phyloP scores from a whole-genome alignment of 1,140 invertebrate species.

The Oncopodura yosiiana region DNA sequence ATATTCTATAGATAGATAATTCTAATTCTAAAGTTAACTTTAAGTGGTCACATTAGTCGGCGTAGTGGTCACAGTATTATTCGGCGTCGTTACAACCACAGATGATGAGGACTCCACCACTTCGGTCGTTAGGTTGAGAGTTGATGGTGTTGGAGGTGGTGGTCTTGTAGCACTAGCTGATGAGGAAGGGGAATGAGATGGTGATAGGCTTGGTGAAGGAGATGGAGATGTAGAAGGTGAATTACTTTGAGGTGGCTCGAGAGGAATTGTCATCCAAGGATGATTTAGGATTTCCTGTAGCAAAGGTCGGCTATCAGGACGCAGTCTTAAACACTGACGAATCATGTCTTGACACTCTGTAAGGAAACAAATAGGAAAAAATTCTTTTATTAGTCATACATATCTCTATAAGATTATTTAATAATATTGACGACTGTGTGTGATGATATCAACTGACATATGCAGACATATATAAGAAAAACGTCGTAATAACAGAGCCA shows the following conservation, averaged over 20 bases:
- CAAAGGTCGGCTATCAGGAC: slow-evolving; percentile 46
- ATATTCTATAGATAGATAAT: too few relatives aligned
- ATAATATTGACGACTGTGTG: neutral
- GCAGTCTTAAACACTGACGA: slow-evolving; percentile 46
- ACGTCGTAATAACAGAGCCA: too few relatives aligned
- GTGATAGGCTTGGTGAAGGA: slow-evolving; percentile 13
- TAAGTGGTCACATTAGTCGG: too few relatives aligned
- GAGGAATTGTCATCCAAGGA: slow-evolving; percentile 45
- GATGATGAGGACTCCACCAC: neutral
- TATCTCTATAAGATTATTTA: neutral
- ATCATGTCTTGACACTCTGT: slow-evolving; percentile 53
- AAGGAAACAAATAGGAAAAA: slow-evolving; percentile 34
- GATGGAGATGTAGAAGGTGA: slow-evolving; percentile 21
- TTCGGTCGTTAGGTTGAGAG: neutral
- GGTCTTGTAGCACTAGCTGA: slow-evolving; percentile 22
- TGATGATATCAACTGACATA: too few relatives aligned
- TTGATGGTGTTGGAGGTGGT: slow-evolving; percentile 1
- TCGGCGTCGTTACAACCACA: neutral
- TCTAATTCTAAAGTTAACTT: too few relatives aligned
- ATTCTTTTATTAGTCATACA: neutral
- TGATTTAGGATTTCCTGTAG: slow-evolving; percentile 51
- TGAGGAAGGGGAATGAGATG: slow-evolving; percentile 28
- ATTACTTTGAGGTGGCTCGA: slow-evolving; percentile 33
- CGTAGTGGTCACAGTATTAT: too few relatives aligned
- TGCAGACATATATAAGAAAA: too few relatives aligned